Conservation (phyloP, 1,140 invertebrate genomes). For the Drosophila pectinifera region DNA sequence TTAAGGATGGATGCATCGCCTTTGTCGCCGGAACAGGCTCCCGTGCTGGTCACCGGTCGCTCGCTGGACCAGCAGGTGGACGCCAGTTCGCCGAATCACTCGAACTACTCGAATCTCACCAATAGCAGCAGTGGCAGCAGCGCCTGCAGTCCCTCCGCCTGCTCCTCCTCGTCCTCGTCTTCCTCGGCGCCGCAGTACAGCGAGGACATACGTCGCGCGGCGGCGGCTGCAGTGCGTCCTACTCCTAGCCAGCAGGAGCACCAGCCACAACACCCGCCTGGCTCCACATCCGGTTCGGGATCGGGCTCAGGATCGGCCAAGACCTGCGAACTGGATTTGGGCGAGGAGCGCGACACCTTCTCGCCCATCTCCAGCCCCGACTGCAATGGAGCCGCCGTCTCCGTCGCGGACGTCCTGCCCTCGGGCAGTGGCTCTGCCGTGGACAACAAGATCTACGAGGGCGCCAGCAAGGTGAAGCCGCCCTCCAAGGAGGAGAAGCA, state of each 20-base stretch:
- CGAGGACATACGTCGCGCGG: constrained; percentile 66
- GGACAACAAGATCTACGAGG: constrained; percentile 58
- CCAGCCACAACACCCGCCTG: constrained; percentile 15
- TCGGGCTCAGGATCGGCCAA: constrained; percentile 66
- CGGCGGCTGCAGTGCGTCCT: constrained; percentile 29
- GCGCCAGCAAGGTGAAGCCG: constrained; percentile 46
- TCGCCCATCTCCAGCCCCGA: constrained; percentile 71
- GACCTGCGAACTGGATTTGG: constrained; percentile 77
- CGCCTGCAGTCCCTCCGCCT: constrained; percentile 50
- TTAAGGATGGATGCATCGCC: constrained; percentile 58
- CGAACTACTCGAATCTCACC: constrained; percentile 78
- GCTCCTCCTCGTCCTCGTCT: constrained; percentile 49
- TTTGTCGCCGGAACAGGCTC: constrained; percentile 37
- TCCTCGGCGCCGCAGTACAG: constrained; percentile 81
- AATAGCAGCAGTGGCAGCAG: constrained; percentile 61
- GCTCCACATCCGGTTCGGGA: constrained; percentile 36
- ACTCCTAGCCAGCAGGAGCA: not conserved
- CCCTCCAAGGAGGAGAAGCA: constrained; percentile 89
- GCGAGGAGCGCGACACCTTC: constrained; percentile 79
- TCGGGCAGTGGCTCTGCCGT: constrained; percentile 27
- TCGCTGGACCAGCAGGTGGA: constrained; percentile 77
- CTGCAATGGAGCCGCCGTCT: constrained; percentile 47
- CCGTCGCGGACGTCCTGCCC: constrained; percentile 10
- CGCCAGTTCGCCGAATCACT: constrained; percentile 68
- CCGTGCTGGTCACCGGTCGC: constrained; percentile 44